Conservation (phyloP, 2,113 vertebrate genomes). For the Etia nguti region DNA sequence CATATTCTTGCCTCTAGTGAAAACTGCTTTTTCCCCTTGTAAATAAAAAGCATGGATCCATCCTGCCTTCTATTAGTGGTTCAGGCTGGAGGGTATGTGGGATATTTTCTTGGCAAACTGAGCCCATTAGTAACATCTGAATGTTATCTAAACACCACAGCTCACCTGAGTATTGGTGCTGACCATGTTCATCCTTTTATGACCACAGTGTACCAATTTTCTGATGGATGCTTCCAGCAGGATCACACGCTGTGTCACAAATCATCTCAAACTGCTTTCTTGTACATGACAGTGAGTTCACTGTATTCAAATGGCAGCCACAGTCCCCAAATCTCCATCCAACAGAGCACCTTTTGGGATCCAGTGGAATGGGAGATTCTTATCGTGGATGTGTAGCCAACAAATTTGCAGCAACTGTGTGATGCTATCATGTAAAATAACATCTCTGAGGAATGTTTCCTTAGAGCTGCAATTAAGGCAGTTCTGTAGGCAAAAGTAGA, state of each 20-base stretch:
- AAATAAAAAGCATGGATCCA: background rate
- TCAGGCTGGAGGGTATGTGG: background rate
- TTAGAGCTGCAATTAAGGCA: background rate
- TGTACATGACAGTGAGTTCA: background rate
- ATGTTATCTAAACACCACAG: background rate
- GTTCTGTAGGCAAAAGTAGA: background rate
- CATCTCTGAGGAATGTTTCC: background rate
- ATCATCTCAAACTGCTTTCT: background rate
- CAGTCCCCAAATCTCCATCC: background rate
- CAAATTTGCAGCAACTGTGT: background rate
- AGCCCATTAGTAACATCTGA: background rate
- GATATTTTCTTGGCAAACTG: background rate
- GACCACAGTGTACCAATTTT: background rate
- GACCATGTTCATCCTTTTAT: background rate
- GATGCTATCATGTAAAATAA: background rate
- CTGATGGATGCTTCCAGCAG: background rate
- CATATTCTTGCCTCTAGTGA: background rate
- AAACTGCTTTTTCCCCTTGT: background rate
- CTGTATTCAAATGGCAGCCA: background rate
- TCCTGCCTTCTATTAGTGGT: background rate
- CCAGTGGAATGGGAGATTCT: background rate
- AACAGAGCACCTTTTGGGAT: accelerated
- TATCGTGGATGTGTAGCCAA: background rate
- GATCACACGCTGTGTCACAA: background rate
- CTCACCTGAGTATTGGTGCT: background rate